A percentile compares a stretch with the other conserved stretches of the same genome.
phyloP scores from a whole-genome alignment of 2,797 vertebrate genomes.

The Cebuella pygmaea region DNA sequence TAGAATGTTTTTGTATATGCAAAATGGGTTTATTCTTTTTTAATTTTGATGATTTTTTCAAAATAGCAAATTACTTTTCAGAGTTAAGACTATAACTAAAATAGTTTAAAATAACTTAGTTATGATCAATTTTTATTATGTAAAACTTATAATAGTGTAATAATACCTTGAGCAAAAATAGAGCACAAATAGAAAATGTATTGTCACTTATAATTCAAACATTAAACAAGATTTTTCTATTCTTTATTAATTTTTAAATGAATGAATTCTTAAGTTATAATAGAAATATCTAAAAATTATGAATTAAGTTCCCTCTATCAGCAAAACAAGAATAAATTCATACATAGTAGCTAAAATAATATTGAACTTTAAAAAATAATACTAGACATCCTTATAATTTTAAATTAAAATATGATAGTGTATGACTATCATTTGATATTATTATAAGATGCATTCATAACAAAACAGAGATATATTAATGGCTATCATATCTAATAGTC shows the following conservation, averaged over 20 bases:
- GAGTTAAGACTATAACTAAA: background rate
- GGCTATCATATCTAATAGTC: background rate
- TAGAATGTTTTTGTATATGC: background rate
- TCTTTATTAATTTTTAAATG: background rate
- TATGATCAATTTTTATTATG: background rate
- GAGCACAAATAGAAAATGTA: background rate
- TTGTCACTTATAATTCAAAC: background rate
- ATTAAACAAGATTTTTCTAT: background rate
- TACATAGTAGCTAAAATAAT: background rate
- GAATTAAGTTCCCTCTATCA: background rate
- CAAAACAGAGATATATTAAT: background rate
- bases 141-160: background rate
- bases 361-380: background rate
- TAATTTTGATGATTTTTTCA: background rate
- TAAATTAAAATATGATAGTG: background rate
- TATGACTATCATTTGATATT: background rate
- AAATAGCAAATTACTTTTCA: background rate
- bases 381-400: background rate
- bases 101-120: background rate
- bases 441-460: background rate
- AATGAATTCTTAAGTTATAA: background rate
- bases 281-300: background rate
- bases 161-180: background rate
- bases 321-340: background rate
- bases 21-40: background rate